Evolutionary conservation across 2,113 vertebrate genomes (phyloP).

Genomic region (Bucco capensis): DNA sequence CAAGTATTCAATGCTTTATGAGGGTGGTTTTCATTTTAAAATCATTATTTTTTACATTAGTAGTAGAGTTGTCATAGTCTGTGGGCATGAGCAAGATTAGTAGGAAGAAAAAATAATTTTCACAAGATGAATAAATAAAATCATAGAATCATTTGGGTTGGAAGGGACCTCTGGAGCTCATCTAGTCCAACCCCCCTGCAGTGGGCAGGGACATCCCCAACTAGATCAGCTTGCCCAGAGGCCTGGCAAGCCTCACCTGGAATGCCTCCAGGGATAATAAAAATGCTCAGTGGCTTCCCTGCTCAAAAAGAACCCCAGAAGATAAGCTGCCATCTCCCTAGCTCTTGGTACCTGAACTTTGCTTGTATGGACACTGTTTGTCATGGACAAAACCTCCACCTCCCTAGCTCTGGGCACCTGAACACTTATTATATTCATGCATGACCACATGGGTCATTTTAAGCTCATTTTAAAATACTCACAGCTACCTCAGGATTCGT

Average conservation of each 20-base stretch:
- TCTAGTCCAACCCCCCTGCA: too few relatives aligned
- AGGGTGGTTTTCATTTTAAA: not conserved
- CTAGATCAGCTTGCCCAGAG: too few relatives aligned
- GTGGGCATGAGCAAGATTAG: not conserved
- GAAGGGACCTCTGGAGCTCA: too few relatives aligned
- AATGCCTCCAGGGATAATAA: too few relatives aligned
- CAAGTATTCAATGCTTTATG: not conserved
- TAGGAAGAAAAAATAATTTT: not conserved
- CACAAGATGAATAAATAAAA: not conserved
- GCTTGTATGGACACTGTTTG: not conserved
- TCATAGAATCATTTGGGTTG: too few relatives aligned
- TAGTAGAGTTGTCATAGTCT: not conserved
- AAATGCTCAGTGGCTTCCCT: not conserved
- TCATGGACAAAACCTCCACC: too few relatives aligned
- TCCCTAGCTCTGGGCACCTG: not conserved
- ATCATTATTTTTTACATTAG: not conserved
- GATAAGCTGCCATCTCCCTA: not conserved
- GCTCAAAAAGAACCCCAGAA: not conserved
- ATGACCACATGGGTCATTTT: not conserved
- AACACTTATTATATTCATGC: not conserved
- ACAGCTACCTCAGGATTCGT: not conserved
- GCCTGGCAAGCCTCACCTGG: too few relatives aligned
- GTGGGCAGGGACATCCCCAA: too few relatives aligned
- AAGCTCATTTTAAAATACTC: not conserved
- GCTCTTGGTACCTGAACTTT: not conserved